Percentiles rank a stretch among this genome's conserved stretches.
Conservation (phyloP, 2,797 vertebrate species). For the Sebastes steindachneri region DNA sequence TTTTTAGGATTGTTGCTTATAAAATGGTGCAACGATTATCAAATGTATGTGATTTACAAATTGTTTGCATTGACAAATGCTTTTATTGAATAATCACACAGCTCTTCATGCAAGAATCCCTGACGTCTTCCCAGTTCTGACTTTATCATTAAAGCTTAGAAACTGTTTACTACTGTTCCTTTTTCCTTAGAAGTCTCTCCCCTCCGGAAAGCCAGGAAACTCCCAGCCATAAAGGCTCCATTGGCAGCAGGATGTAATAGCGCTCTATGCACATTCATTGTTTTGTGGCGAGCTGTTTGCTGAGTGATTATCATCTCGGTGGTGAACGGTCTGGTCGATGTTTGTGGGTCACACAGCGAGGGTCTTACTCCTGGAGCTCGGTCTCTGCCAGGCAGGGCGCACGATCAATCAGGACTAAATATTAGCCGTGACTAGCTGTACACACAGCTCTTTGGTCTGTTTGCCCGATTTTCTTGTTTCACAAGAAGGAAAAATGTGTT, state of each 20-base stretch:
- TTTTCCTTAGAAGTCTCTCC: conserved; percentile 28
- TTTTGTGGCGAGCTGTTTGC: conserved; percentile 50
- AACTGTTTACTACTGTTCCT: conserved; percentile 18
- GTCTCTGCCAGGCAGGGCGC: background rate
- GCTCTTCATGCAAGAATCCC: no score
- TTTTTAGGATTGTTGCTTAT: background rate
- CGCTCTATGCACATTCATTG: conserved; percentile 25
- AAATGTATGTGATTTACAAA: background rate
- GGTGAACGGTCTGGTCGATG: conserved; percentile 5
- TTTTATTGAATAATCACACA: background rate
- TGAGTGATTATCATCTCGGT: conserved; percentile 36
- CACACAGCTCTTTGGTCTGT: conserved; percentile 7
- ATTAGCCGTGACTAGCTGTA: conserved; percentile 21
- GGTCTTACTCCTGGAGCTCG: conserved; percentile 8
- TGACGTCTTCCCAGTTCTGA: background rate
- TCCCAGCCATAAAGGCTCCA: conserved; percentile 38
- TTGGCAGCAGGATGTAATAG: conserved; percentile 49
- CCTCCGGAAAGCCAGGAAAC: conserved; percentile 37
- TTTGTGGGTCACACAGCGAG: conserved; percentile 24
- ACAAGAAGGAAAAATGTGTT: conserved; percentile 20
- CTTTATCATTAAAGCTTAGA: background rate
- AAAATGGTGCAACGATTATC: no score
- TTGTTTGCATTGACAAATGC: background rate
- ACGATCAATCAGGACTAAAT: conserved; percentile 30
- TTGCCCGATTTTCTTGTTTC: conserved; percentile 23